Conservation (phyloP, 2,113 vertebrate species). For the Mus spicilegus region DNA sequence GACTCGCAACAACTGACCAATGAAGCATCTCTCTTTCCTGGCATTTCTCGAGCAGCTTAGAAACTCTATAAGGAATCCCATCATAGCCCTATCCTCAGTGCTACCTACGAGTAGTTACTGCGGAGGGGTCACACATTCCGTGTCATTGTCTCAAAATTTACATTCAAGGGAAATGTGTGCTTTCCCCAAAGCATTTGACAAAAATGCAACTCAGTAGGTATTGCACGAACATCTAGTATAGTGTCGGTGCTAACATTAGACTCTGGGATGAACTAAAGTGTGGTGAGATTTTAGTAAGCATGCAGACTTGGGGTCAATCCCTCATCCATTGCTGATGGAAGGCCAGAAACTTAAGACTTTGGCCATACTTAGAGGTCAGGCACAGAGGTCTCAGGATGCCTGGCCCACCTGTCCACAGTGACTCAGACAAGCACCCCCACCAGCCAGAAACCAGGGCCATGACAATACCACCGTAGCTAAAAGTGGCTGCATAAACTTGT, state of each 20-base stretch:
- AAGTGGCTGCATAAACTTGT: neutral
- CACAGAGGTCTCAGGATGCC: accelerated
- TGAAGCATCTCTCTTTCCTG: neutral
- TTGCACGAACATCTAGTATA: neutral
- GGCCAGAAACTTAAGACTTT: neutral
- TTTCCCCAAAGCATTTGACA: neutral
- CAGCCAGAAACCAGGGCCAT: neutral
- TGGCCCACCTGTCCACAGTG: neutral
- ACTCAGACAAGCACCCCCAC: neutral
- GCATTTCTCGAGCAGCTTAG: neutral
- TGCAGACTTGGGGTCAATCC: accelerated
- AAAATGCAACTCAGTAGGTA: neutral
- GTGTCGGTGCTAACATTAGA: neutral
- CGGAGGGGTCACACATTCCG: neutral
- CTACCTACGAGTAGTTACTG: neutral
- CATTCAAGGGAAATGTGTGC: neutral
- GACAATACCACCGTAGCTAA: neutral
- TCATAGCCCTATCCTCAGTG: neutral
- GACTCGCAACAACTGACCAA: neutral
- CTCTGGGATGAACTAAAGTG: neutral
- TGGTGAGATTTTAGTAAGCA: neutral
- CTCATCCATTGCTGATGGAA: neutral
- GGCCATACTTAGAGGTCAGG: neutral
- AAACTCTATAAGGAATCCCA: neutral
- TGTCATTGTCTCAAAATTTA: neutral